These are phyloP conservation scores for Drymodes brunneopygia DNA, from an alignment of 2,113 vertebrate genomes.

Conservation along the genomic window DNA sequence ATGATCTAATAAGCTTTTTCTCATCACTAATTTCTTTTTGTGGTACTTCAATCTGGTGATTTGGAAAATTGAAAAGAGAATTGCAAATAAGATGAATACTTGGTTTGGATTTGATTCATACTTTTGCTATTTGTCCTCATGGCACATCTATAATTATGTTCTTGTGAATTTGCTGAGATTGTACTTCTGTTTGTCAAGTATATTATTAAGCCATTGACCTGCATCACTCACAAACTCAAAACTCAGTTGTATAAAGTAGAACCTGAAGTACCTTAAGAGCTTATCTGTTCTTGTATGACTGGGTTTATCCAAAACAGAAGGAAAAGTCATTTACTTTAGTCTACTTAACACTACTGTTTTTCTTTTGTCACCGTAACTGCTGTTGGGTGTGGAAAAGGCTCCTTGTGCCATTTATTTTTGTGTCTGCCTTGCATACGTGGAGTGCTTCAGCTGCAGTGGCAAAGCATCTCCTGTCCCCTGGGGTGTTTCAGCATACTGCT, in stretches of 20 bases:
- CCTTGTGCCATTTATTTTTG: background rate
- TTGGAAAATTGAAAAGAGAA: conserved; percentile 27
- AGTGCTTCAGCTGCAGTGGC: too few species aligned
- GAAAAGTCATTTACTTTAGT: background rate
- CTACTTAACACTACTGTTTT: background rate
- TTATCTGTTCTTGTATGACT: background rate
- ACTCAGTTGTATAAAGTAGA: background rate
- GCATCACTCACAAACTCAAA: background rate
- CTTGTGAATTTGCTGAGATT: background rate
- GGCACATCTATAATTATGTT: background rate
- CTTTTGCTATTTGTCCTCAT: background rate
- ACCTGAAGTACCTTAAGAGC: background rate
- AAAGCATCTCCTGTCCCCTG: too few species aligned
- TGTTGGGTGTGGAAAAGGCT: background rate
- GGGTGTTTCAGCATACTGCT: too few species aligned
- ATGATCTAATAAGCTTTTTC: background rate
- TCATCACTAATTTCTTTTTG: background rate
- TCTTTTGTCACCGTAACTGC: background rate
- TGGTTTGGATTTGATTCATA: background rate
- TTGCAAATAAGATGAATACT: background rate
- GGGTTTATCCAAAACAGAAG: background rate
- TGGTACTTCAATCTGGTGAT: background rate
- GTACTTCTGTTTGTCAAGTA: background rate
- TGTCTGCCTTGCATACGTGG: background rate
- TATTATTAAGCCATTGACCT: background rate